phyloP scores from a whole-genome alignment of 1,140 invertebrate species.

The Aphis craccivora region DNA sequence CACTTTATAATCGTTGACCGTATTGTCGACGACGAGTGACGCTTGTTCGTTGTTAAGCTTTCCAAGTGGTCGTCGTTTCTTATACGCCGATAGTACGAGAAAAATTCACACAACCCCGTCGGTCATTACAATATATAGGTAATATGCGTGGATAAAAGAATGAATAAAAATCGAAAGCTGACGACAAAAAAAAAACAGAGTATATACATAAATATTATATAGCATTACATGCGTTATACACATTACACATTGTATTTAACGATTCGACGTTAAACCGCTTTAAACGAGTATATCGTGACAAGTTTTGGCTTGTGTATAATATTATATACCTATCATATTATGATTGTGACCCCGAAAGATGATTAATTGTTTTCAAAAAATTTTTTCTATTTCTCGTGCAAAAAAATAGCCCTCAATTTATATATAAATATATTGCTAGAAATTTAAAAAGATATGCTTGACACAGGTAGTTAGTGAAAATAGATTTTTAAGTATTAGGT shows the following conservation, averaged over 20 bases:
- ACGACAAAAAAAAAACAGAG: not conserved
- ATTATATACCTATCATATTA: not conserved
- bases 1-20: not conserved
- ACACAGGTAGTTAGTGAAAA: not conserved
- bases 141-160: not conserved
- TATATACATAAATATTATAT: not conserved
- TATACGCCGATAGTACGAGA: not conserved
- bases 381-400: not conserved
- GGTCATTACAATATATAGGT: not conserved
- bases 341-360: not conserved
- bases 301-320: not conserved
- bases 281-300: not conserved
- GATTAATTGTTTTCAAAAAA: not conserved
- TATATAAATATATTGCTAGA: not conserved
- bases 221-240: not conserved
- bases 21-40: not conserved
- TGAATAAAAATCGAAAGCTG: conserved; percentile 9
- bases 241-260: not conserved
- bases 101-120: not conserved
- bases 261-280: not conserved
- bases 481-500: not conserved
- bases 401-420: not conserved
- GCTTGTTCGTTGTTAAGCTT: not conserved
- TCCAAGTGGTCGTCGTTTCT: not conserved
- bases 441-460: not conserved